Evolutionary conservation across 2,113 vertebrate species (phyloP).

Genomic region (Petroica traversi): DNA sequence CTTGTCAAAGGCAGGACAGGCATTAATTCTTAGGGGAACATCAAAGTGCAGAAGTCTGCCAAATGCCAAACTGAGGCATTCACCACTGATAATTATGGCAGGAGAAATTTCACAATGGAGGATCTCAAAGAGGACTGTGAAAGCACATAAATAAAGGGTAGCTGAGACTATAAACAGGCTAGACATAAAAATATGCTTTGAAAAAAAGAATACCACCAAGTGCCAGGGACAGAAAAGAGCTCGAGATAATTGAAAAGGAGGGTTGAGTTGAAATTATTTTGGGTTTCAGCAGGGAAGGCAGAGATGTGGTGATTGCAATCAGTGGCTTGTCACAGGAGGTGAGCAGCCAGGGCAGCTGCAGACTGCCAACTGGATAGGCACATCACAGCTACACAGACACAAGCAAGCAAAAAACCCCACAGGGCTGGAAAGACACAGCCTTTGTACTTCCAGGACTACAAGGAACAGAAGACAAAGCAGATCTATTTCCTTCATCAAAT

Average conservation of each 20-base stretch:
- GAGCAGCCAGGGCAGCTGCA: constrained; percentile 27
- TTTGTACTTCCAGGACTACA: not conserved
- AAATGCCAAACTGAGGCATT: not conserved
- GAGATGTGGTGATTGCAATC: constrained; percentile 24
- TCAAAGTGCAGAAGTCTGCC: not conserved
- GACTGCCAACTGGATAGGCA: not conserved
- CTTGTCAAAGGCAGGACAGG: not conserved
- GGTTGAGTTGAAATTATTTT: not conserved
- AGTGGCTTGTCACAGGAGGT: not conserved
- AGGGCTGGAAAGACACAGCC: not conserved
- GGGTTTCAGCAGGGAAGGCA: not conserved
- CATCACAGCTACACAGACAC: not conserved
- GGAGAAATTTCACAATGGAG: not conserved
- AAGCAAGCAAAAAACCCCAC: not conserved
- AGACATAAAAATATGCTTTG: not conserved
- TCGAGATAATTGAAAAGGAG: constrained; percentile 56
- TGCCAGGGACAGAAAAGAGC: not conserved
- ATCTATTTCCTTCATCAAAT: not conserved
- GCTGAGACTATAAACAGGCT: constrained; percentile 15
- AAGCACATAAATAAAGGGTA: constrained; percentile 48
- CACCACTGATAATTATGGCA: constrained; percentile 36
- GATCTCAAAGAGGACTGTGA: not conserved
- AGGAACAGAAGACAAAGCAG: not conserved
- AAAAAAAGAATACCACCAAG: constrained; percentile 20
- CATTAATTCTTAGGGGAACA: not conserved